These are phyloP conservation scores for Protosalanx chinensis DNA, from an alignment of 2,797 vertebrate genomes.

Conservation along the genomic window DNA sequence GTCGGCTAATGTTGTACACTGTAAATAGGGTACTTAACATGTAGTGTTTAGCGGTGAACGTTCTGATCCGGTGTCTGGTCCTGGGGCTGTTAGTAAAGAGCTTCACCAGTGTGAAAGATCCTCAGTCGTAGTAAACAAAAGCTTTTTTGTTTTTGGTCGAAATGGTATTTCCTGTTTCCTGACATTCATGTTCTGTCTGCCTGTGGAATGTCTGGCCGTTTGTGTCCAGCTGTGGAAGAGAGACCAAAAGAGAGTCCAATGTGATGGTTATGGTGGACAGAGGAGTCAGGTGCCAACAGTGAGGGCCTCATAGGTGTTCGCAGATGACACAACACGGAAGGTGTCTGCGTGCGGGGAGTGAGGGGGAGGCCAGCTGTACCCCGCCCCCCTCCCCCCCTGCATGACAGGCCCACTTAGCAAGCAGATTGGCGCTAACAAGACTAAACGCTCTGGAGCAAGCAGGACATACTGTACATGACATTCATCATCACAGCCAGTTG, in stretches of 20 bases:
- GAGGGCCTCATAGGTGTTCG: conserved; percentile 11
- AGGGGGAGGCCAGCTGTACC: conserved; percentile 12
- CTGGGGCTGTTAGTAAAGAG: neutral
- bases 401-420: neutral
- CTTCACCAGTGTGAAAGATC: neutral
- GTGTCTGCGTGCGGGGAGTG: conserved; percentile 2
- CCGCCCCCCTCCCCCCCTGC: neutral
- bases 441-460: neutral
- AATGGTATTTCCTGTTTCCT: neutral
- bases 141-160: neutral
- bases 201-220: too few species aligned
- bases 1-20: conserved; percentile 36
- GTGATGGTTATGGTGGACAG: conserved; percentile 24
- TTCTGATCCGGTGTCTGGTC: conserved; percentile 27
- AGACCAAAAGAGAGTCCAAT: neutral
- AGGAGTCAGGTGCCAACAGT: conserved; percentile 30
- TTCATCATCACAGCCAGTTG: conserved; percentile 21
- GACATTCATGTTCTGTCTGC: neutral
- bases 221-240: neutral
- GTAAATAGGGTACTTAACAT: neutral
- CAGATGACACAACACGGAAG: conserved; percentile 16
- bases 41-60: conserved; percentile 37
- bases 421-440: conserved; percentile 7
- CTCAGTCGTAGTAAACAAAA: neutral
- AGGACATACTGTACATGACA: conserved; percentile 8